phyloP scores from a whole-genome alignment of 2,797 vertebrate genomes.

The Coregonus ussuriensis region DNA sequence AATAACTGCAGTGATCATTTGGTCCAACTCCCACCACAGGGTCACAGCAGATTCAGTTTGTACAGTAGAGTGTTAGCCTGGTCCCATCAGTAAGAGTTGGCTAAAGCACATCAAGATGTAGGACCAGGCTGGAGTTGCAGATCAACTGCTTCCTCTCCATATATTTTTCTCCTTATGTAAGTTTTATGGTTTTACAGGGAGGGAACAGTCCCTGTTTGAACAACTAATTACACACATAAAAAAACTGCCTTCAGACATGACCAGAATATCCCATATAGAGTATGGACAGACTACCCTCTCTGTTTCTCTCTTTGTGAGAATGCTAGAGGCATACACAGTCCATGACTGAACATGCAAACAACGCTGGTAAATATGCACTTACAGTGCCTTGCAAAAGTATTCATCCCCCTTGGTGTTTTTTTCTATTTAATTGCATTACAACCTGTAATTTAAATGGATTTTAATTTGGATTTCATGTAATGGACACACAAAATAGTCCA shows the following conservation, averaged over 20 bases:
- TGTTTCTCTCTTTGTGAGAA: neutral
- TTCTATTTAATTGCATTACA: too few species aligned
- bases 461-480: too few species aligned
- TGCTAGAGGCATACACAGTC: neutral
- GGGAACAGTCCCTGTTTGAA: neutral
- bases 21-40: neutral
- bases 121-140: neutral
- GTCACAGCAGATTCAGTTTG: too few species aligned
- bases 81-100: neutral
- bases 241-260: neutral
- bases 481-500: too few species aligned
- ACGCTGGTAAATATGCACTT: neutral
- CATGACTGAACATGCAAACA: neutral
- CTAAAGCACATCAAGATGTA: neutral
- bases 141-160: neutral
- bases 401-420: too few species aligned
- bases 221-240: neutral
- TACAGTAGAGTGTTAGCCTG: too few species aligned
- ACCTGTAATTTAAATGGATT: too few species aligned
- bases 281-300: neutral
- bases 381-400: too few species aligned
- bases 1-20: neutral
- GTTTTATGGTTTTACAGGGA: neutral
- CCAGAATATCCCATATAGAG: neutral
- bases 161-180: neutral